phyloP scores from a whole-genome alignment of 2,888 invertebrate genomes.

The Hybos culiciformis region DNA sequence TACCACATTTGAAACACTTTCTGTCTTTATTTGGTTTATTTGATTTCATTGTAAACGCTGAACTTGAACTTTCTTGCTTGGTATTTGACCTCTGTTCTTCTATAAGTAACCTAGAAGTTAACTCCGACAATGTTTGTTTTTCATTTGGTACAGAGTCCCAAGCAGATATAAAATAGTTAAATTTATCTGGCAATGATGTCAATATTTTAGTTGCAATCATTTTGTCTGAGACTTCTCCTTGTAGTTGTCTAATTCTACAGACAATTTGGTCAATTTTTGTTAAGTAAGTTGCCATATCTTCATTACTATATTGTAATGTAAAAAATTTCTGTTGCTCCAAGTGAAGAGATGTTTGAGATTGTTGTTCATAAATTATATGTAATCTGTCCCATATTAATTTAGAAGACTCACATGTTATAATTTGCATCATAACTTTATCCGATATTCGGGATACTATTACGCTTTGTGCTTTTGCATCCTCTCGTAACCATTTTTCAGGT shows the following conservation, averaged over 20 bases:
- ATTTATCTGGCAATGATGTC: background rate
- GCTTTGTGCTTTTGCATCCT: too few species aligned
- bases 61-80: background rate
- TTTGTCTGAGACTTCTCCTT: background rate
- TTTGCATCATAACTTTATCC: too few species aligned
- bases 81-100: background rate
- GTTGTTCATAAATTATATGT: too few species aligned
- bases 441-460: too few species aligned
- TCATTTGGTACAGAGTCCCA: background rate
- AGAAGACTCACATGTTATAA: too few species aligned
- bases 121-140: background rate
- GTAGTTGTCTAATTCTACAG: background rate
- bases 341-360: background rate
- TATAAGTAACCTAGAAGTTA: background rate
- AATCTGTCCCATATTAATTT: too few species aligned
- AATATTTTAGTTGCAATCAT: background rate
- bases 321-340: background rate
- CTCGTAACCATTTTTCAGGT: too few species aligned
- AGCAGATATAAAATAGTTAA: too few species aligned
- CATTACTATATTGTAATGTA: background rate
- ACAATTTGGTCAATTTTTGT: background rate
- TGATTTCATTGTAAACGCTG: background rate
- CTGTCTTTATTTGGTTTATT: background rate
- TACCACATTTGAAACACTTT: background rate
- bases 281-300: background rate